Base-by-base conservation (phyloP, 2,888 invertebrate species). In the Phyllotreta striolata region DNA sequence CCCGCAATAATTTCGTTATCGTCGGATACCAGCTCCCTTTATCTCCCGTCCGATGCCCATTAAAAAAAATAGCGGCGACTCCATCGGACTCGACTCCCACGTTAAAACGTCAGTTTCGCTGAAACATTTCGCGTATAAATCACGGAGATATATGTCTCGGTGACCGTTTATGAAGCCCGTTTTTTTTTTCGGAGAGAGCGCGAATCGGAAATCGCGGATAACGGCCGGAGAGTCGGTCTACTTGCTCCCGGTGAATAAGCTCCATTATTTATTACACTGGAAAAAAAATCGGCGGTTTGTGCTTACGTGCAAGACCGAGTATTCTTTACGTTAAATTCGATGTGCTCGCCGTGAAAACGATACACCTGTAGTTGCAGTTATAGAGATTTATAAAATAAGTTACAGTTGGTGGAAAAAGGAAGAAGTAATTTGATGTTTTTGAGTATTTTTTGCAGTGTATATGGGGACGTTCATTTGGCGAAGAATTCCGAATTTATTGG, bases 41-140 rank as follows among this genome's bases (percentile, higher is more conserved):
- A 52, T 52, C 52, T 24, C 39, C 39, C 7, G 52, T 5, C 52
- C 52, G 39, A 13, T 39, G 52, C 12, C 52, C 52, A 52, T 52
- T 52, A 52, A 52, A 52, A 41, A 55, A 41, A 52, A 38, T 24
- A 24, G 24, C 24, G 1, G n/a, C n/a, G n/a, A n/a, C 51, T 51
- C 51, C 51, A 34, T 51, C 55, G 41, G 43, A 6, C 47, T n/a
- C n/a, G 3, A 41, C 47, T 39, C 24, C 55, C 62, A 47, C 55
- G 37, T 49, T 40, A 49, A 41, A 59, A 47, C 49, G 56, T 37
- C 55, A 63, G 69, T 70, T 65, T 71, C 70, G 70, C 70, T 69
- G 70, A 73, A 74, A 73, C 72, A 71, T 71, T 72, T 70, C 67
- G 49, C 63, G 66, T 68, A 68, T 74, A 74, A 74, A 74, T 73